Evolutionary conservation across 1,140 invertebrate genomes (phyloP), one percentile per base, ranked within the genome.

Genomic region (Drosophila pruinosa): DNA sequence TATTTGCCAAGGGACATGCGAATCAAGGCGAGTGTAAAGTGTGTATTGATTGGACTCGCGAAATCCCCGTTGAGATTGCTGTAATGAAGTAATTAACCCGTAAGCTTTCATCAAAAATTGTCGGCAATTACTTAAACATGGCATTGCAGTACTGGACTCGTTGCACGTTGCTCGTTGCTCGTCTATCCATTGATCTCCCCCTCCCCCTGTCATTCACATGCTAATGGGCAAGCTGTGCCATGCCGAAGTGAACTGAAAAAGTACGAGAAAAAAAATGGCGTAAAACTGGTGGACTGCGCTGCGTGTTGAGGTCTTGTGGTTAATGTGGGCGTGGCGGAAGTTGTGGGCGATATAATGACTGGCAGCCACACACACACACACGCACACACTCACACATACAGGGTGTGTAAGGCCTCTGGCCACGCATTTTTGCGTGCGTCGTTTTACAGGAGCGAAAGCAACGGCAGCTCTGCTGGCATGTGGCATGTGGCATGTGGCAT

Each of bases 321-420:
- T 59, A 58, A 67, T 26, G 17, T 31, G 15, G 64, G 64, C 48
- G 64, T 72, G 70, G 48, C 70, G 14, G 15, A 41, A 53, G 43
- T 47, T 58, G 48, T 54, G 70, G 54, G 56, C 56, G 70, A 15
- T 67, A 61, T 72, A 72, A 72, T 72, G 64, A 72, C 48, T 56
- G 31, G 17, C 5, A 36, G 48, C 58, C 31, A 8, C 28, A 47
- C 15, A 41, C 15, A 41, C 3, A 19, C 6, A 8, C 17, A 26
- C 21, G n/a, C n/a, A n/a, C n/a, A n/a, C n/a, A n/a, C n/a, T 31
- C 12, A 31, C 14, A 8, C 3, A 24, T 52, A 10, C 26, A 4
- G 22, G 26, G 22, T 48, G 54, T 39, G 47, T 28, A 24, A 15
- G 65, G 36, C n/a, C 56, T 43, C 53, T 62, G 52, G 50, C 53